phyloP scores from a whole-genome alignment of 2,113 vertebrate genomes.

The Sceloporus tristichus region DNA sequence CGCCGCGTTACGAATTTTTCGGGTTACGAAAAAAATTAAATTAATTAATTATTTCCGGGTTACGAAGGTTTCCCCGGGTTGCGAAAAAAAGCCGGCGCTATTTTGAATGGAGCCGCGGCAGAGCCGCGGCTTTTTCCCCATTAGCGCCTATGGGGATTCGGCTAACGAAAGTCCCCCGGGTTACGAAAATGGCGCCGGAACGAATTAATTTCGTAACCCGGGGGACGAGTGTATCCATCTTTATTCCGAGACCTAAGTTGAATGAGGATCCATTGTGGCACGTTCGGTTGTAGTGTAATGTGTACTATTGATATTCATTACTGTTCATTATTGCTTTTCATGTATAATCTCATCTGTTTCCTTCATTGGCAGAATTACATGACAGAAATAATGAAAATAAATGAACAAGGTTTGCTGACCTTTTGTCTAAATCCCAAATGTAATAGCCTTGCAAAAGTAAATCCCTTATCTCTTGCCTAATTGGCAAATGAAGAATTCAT shows the following conservation, averaged over 20 bases:
- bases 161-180: no score
- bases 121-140: no score
- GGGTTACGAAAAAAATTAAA: no score
- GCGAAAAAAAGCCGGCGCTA: no score
- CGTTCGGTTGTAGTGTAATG: not conserved
- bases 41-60: no score
- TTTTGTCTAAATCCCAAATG: not conserved
- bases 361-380: constrained; percentile 12
- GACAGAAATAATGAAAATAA: constrained; percentile 12
- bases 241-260: not conserved
- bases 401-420: not conserved
- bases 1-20: no score
- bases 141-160: no score
- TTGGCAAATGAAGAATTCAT: not conserved
- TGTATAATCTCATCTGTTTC: not conserved
- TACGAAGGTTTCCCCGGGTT: no score
- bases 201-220: no score
- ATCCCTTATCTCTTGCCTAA: not conserved
- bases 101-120: no score
- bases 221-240: no score
- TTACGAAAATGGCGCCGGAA: no score
- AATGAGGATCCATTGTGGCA: not conserved
- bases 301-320: constrained; percentile 7
- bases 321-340: not conserved
- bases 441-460: not conserved